Percentiles rank a stretch among this genome's conserved stretches.
Conservation (phyloP, 2,113 vertebrate species). For the Malurus cyaneus region DNA sequence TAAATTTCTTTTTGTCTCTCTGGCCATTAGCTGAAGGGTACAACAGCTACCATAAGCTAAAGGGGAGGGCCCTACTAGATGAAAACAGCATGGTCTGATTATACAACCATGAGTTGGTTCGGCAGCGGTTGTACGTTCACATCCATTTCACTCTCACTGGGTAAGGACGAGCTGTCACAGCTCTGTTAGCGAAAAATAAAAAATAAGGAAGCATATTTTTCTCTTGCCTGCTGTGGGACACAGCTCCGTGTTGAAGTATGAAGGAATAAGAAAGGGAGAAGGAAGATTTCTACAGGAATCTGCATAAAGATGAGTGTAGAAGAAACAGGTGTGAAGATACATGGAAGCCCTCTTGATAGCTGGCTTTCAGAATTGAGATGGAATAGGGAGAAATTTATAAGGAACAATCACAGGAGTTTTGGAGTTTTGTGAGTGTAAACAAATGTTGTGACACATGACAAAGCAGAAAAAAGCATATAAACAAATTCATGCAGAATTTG, state of each 20-base stretch:
- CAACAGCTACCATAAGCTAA: not conserved
- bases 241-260: not conserved
- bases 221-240: not conserved
- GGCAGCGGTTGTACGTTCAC: not conserved
- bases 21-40: not conserved
- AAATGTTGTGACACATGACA: not conserved
- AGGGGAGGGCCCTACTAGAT: rapidly evolving
- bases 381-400: not conserved
- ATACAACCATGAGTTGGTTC: not conserved
- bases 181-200: not conserved
- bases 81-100: not conserved
- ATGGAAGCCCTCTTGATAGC: not conserved
- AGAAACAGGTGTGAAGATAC: not conserved
- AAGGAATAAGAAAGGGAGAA: not conserved
- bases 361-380: not conserved
- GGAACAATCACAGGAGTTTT: not conserved
- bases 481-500: not conserved
- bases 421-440: not conserved
- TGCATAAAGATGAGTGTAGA: not conserved
- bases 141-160: not conserved
- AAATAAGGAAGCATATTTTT: not conserved
- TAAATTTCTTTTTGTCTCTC: not conserved
- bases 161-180: not conserved
- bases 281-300: not conserved
- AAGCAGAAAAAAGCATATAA: not conserved